Evolutionary conservation across 23 tunicate genomes (phyloP).

Genomic region (Halocynthia aurantium): DNA sequence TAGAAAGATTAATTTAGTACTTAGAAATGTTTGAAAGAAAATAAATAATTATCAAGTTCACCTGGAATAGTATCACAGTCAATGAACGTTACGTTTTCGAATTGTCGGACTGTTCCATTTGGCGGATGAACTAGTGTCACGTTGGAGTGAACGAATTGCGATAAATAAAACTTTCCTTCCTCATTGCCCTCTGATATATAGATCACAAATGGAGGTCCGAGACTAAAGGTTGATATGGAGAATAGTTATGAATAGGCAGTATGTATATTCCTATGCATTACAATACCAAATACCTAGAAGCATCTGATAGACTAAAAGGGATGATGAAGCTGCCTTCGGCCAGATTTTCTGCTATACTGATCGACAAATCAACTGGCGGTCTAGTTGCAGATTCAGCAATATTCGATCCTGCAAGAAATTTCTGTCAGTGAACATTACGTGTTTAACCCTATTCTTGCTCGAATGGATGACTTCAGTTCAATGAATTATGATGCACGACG

Average conservation of each 20-base stretch:
- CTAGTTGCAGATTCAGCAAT: not conserved
- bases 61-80: conserved; percentile 15
- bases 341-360: conserved; percentile 19
- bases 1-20: no score
- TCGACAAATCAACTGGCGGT: conserved; percentile 21
- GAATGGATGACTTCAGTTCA: no score
- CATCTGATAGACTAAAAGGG: conserved; percentile 12
- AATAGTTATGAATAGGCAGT: not conserved
- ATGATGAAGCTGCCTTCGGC: conserved; percentile 17
- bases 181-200: conserved; percentile 21
- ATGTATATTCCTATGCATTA: not conserved
- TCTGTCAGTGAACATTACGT: not conserved
- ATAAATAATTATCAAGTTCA: not conserved
- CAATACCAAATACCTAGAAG: not conserved
- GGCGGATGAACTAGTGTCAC: conserved; percentile 9
- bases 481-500: no score
- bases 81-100: conserved; percentile 5
- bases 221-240: not conserved
- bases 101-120: not conserved
- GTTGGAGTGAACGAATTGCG: not conserved
- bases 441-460: not conserved
- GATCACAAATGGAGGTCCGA: conserved; percentile 10
- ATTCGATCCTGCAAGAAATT: not conserved
- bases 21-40: not conserved
- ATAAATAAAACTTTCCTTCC: conserved; percentile 6